Evolutionary conservation across 1,140 invertebrate species (phyloP), one percentile per base, ranked within the genome.

Genomic region (Mya arenaria): DNA sequence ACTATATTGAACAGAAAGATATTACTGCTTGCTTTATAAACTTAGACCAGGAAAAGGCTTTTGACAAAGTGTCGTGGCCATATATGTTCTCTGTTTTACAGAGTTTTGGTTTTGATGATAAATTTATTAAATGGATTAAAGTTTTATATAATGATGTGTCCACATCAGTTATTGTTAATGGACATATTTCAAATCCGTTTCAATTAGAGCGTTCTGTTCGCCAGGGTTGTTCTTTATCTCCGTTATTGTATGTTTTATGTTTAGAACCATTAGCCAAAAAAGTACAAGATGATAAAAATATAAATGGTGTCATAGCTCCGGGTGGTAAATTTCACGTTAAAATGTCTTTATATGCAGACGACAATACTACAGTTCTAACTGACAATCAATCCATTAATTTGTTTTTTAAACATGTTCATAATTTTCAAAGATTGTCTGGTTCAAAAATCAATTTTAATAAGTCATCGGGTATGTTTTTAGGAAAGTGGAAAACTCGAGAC

Each of bases 211-310:
- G 91, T 0, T 89, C 91, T 25, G 90, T 94, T 0, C 82, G 84
- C 6, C 92, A 93, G 77, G 92, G 93, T 4, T 92, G 91, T 69
- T 91, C 92, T 1, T 52, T 93, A 5, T 91, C 90, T 69, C 89
- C 90, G 0, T 63, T 93, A 0, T 80, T 92, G 0, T 94, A 94
- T 84, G 91, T 93, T 69, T 71, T 94, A 1, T 88, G 87, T 0
- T 83, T 93, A 0, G 90, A 94, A 63, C 88, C 88, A 17, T 79
- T 88, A 19, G 66, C 72, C 17, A 78, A n/a, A 17, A 85, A 81
- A 74, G 65, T 74, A 0, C 39, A 69, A 15, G 25, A 66, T 6
- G 83, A 86, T 44, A 23, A 19, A 4, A n/a, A 73, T 15, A 87
- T 86, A 44, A 41, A 37, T 44, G 86, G 86, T 63, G 39, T 88